Percentiles rank a stretch among this genome's conserved stretches.
phyloP scores from a whole-genome alignment of 2,113 vertebrate species.

The Gambusia holbrooki region DNA sequence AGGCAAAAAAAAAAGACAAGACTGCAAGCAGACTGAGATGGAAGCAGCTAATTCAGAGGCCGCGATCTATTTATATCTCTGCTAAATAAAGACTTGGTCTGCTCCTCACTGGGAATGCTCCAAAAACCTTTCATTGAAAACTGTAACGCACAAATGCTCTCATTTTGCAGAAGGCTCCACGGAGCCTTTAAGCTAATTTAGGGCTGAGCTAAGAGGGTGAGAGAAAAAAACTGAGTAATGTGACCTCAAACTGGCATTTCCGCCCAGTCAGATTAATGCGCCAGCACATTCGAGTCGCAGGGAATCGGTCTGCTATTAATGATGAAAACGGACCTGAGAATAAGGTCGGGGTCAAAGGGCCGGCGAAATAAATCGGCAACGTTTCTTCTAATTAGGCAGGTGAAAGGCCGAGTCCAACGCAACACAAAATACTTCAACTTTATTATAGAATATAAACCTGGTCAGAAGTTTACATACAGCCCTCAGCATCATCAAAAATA shows the following conservation, averaged over 20 bases:
- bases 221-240: conserved; percentile 7
- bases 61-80: conserved; percentile 38
- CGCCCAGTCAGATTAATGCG: background rate
- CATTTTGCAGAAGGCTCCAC: background rate
- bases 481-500: no score
- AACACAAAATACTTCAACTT: background rate
- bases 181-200: conserved; percentile 12
- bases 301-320: background rate
- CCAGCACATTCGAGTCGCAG: background rate
- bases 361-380: background rate
- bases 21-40: conserved; percentile 14
- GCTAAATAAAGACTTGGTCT: conserved; percentile 26
- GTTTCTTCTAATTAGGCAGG: background rate
- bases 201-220: conserved; percentile 8
- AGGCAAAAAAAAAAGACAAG: background rate
- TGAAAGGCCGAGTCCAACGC: background rate
- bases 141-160: conserved; percentile 14
- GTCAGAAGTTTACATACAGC: background rate
- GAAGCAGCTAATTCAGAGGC: conserved; percentile 12
- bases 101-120: conserved; percentile 16
- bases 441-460: background rate
- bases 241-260: conserved; percentile 25
- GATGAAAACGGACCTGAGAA: background rate
- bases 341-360: conserved; percentile 4
- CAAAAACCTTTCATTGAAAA: conserved; percentile 32